Base-by-base conservation (phyloP, 2,888 invertebrate genomes). In the Icerya purchasi region DNA sequence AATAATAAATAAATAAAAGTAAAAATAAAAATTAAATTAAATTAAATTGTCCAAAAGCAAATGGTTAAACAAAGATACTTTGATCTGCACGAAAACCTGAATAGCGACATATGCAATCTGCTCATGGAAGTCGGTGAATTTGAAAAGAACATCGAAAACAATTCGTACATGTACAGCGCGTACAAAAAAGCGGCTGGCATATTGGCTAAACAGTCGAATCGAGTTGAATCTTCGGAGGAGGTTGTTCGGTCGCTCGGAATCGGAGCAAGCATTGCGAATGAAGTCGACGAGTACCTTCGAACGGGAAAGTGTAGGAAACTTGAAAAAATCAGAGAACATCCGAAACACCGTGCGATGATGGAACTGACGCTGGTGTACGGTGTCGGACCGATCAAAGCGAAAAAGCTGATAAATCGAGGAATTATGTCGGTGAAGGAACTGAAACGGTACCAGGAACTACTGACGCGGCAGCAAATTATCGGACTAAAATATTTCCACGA, bases 341-440 rank as follows among this genome's bases (percentile, higher is more conserved):
- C 80, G 64, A 77, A 74, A 3, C 80, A 74, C 64, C 74, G 77
- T 62, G 79, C 82, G 1, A 83, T 87, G 57, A 80, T 74, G 69
- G 71, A 81, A 56, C 69, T 87, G 24, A 81, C 83, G 0, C 74
- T 79, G 68, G 80, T 87, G 0, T 77, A 81, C 21, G 86, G 86
- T 1, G 83, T 87, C 63, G 87, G 86, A 0, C 86, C 86, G n/a
- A 81, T 82, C 0, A 84, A 83, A 72, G 86, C 86, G 0, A 79
- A 80, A 65, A 81, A 83, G 66, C 72, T 88, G 50, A 77, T 81
- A 1, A 76, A 76, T 64, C 73, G 72, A 63, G 84, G 84, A n/a
- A 80, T 87, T 18, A 80, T 72, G 68, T 78, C 76, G n/a, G 72
- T 87, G 60, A 79, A 81, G 61, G 80, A 84, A 66, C 72, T 87